Base-by-base conservation (phyloP, 2,888 invertebrate genomes). In the Scaptomyza parva region DNA sequence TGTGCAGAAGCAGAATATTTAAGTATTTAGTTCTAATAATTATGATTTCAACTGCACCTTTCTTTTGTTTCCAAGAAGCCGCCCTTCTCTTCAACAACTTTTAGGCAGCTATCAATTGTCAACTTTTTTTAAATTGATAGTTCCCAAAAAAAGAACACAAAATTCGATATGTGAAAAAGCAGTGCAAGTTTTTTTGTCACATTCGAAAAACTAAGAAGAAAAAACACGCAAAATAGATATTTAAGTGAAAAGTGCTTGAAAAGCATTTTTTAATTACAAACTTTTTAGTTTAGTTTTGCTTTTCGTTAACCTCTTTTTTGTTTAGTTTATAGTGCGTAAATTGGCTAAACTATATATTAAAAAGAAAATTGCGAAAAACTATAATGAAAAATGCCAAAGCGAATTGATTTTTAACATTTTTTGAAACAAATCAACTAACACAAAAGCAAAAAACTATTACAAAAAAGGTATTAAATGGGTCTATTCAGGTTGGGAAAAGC, bases 151-250 rank as follows among this genome's bases (percentile, higher is more conserved):
- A 40, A 5, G 17, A 20, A 62, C 57, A 64, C 67, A 47, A 76
- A 76, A 71, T 68, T 68, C 64, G 76, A 82, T 72, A 76, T 76
- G 80, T 76, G 80, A 75, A 73, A 37, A 82, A 90, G 89, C 90
- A 90, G 91, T 91, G 90, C 90, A 91, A 91, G 90, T 90, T 90
- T 88, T 89, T 89, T 90, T 89, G 87, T 68, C 79, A 76, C 76
- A 73, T 61, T 69, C 71, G 70, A 68, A 70, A 57, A 5, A 14
- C 52, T 8, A 24, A 5, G 24, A 24, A 24, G 8, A 51, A 50
- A 30, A 41, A 45, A 22, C 18, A 50, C 17, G 9, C 20, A 33
- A 63, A 30, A 18, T 52, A 50, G 14, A 30, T 30, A 47, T 18
- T n/a, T n/a, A 45, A 28, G 20, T 7, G 22, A 30, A 9, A 37